A percentile compares a stretch with the other conserved stretches of the same genome.
Conservation (phyloP, 2,888 invertebrate species). For the Habroteleia sp. region DNA sequence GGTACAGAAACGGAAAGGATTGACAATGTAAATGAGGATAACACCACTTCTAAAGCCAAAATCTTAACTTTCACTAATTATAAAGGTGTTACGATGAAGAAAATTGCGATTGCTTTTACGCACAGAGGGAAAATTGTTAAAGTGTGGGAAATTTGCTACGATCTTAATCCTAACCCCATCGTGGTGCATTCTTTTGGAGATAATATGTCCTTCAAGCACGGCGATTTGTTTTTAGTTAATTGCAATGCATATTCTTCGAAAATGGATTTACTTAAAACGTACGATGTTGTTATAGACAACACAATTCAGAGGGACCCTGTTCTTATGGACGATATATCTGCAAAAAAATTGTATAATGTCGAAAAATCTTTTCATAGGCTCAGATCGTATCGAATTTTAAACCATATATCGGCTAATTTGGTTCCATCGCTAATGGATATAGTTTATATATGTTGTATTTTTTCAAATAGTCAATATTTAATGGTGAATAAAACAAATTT, state of each 20-base stretch:
- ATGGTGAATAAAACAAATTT: background rate
- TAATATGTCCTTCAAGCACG: constrained; percentile 2
- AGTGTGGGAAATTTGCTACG: constrained; percentile 1
- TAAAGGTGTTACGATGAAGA: constrained; percentile 2
- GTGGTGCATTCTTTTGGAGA: constrained; percentile 4
- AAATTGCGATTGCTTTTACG: constrained; percentile 12
- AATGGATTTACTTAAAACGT: background rate
- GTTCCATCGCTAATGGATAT: constrained; percentile 10
- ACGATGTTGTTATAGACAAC: constrained; percentile 2
- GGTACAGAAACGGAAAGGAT: too few species aligned
- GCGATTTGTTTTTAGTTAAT: constrained; percentile 9
- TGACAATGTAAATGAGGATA: background rate
- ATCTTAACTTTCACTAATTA: constrained; percentile 13
- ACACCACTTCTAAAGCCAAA: constrained; percentile 1
- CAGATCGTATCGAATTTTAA: constrained; percentile 12
- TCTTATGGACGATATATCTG: background rate
- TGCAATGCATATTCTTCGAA: constrained; percentile 6
- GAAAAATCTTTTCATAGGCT: constrained; percentile 15
- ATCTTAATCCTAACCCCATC: background rate
- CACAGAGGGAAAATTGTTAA: constrained; percentile 3
- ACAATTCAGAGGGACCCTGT: background rate
- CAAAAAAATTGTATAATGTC: too few species aligned
- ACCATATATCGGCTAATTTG: constrained; percentile 12
- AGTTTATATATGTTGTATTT: constrained; percentile 17
- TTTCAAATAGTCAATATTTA: constrained; percentile 9